phyloP scores from a whole-genome alignment of 1,140 invertebrate species.

The Meteorus sp. region DNA sequence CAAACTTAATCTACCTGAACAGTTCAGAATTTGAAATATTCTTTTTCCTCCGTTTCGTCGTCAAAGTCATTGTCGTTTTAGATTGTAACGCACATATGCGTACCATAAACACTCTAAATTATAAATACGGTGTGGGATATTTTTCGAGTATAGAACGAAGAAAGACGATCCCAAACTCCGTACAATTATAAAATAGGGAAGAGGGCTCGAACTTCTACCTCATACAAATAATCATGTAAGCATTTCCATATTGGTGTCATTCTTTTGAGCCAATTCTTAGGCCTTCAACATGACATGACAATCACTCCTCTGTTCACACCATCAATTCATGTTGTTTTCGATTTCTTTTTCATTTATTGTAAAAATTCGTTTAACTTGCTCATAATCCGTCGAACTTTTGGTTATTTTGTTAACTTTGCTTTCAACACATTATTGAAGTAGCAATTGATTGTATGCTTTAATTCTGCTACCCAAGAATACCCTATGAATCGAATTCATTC shows the following conservation, averaged over 20 bases:
- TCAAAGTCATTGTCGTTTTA: too few relatives aligned
- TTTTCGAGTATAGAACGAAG: constrained; percentile 25
- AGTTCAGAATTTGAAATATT: constrained; percentile 32
- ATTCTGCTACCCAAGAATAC: too few relatives aligned
- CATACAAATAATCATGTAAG: constrained; percentile 40
- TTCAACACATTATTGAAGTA: neutral
- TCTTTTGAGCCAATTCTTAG: constrained; percentile 39
- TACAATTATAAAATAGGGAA: constrained; percentile 44
- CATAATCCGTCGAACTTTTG: too few relatives aligned
- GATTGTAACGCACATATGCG: constrained; percentile 34
- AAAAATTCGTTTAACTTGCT: neutral
- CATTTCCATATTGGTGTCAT: constrained; percentile 32
- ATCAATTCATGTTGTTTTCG: too few relatives aligned
- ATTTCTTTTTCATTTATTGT: constrained; percentile 18
- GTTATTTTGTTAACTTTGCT: too few relatives aligned
- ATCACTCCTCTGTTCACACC: too few relatives aligned
- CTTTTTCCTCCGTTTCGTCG: constrained; percentile 22
- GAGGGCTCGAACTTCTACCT: constrained; percentile 37
- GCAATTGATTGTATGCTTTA: too few relatives aligned
- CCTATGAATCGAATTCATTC: too few relatives aligned
- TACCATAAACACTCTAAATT: constrained; percentile 29
- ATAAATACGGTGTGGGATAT: constrained; percentile 27
- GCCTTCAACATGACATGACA: too few relatives aligned
- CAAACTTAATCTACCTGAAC: constrained; percentile 32
- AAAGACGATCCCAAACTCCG: constrained; percentile 38